These are phyloP conservation scores for Hydrophis major DNA, from an alignment of 2,797 vertebrate species.

Conservation along the genomic window DNA sequence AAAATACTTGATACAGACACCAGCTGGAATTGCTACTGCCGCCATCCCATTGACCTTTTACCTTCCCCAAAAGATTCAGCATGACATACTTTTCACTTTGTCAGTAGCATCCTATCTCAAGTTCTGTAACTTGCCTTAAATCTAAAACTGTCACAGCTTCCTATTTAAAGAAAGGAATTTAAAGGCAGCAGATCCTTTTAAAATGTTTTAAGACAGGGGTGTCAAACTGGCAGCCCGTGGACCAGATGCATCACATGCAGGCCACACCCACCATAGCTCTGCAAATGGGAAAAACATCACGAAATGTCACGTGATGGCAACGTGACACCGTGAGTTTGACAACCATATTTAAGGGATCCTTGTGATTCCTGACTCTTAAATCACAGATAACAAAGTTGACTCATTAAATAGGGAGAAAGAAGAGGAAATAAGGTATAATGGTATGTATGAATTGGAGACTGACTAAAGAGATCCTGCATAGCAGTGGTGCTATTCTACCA, in stretches of 20 bases:
- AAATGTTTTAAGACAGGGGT: neutral
- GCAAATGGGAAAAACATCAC: too few relatives aligned
- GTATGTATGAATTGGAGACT: neutral
- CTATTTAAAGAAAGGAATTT: neutral
- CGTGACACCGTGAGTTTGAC: too few relatives aligned
- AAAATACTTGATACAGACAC: neutral
- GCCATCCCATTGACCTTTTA: neutral
- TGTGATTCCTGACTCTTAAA: neutral
- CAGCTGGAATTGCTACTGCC: too few relatives aligned
- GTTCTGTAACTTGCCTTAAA: neutral
- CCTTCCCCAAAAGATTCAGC: neutral
- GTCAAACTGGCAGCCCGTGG: too few relatives aligned
- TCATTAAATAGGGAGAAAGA: neutral
- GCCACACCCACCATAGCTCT: too few relatives aligned
- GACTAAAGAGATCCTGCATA: neutral
- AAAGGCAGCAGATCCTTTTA: neutral
- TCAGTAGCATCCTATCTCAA: neutral
- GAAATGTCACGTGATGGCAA: too few relatives aligned
- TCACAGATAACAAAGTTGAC: neutral
- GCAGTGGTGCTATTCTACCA: too few relatives aligned
- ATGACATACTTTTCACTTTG: too few relatives aligned
- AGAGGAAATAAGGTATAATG: neutral
- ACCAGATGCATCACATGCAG: too few relatives aligned
- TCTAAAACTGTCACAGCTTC: neutral
- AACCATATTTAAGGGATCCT: too few relatives aligned